Base-by-base conservation (phyloP, 2,888 invertebrate genomes). In the Lapara coniferarum region DNA sequence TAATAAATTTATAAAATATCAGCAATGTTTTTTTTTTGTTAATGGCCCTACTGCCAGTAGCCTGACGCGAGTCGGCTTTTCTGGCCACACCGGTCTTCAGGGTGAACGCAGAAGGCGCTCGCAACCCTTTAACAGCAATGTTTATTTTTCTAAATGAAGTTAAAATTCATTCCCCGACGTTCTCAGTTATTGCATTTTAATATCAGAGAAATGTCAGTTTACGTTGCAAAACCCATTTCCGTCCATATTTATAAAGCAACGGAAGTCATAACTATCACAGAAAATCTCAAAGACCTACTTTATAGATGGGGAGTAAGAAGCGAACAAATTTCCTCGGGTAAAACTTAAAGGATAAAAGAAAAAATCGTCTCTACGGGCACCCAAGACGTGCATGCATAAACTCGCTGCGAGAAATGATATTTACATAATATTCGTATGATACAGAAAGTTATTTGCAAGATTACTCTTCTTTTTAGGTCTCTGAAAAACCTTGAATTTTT, bases 361-460 rank as follows among this genome's bases (percentile, higher is more conserved):
- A 25, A 68, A 68, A 44, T 46, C 12, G 46, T 49, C 10, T 49
- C 25, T 57, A 19, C n/a, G 16, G 51, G 49, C 49, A n/a, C 37
- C 16, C 30, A 66, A 52, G 63, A 67, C 69, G 66, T 59, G 71
- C 75, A 77, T 72, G 72, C 73, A 77, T 77, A 77, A 76, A 77
- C 75, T 70, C 75, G 71, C 51, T 73, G 70, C 75, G 73, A 73
- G 71, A 71, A 71, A 46, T 68, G 68, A 69, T 76, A 76, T 78
- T 80, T 74, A 73, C 77, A 81, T 79, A 81, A 80, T 79, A 77
- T 78, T 78, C 72, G 73, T 71, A 72, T 69, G 74, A 75, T 75
- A 81, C 76, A 77, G 81, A 81, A 77, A 79, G 77, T 71, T 76
- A 75, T 76, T 80, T 81, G 78, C 77, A 79, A 71, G 76, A 75